Evolutionary conservation across 1,140 invertebrate species (phyloP).

Genomic region (Ceratitis capitata): DNA sequence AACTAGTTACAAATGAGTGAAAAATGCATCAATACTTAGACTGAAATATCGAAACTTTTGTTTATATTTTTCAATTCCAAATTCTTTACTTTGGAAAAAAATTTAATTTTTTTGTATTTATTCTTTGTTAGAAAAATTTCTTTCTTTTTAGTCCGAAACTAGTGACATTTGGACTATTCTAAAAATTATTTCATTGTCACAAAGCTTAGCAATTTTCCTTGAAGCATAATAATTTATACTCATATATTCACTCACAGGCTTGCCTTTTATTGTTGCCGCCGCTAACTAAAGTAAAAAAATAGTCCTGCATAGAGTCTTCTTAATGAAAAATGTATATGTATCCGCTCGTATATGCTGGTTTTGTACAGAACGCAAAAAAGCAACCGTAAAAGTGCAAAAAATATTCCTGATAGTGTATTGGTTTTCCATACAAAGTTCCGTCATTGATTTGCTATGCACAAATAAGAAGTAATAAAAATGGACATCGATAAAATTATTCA

Average conservation of each 20-base stretch:
- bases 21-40: too few relatives aligned
- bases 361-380: background rate
- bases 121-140: too few relatives aligned
- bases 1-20: too few relatives aligned
- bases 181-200: too few relatives aligned
- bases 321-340: too few relatives aligned
- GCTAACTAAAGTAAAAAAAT: background rate
- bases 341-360: too few relatives aligned
- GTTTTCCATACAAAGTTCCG: background rate
- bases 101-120: too few relatives aligned
- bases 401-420: background rate
- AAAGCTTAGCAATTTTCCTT: background rate
- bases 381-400: background rate
- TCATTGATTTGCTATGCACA: background rate
- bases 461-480: background rate
- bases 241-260: background rate
- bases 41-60: too few relatives aligned
- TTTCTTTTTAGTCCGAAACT: too few relatives aligned
- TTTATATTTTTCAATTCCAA: too few relatives aligned
- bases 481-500: background rate
- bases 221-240: background rate
- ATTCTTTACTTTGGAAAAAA: too few relatives aligned
- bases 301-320: background rate
- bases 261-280: background rate
- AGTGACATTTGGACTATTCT: too few relatives aligned